Conservation (phyloP, 30 jellyfish, hydroid and myxozoan genomes). For the Aurelia sp. region DNA sequence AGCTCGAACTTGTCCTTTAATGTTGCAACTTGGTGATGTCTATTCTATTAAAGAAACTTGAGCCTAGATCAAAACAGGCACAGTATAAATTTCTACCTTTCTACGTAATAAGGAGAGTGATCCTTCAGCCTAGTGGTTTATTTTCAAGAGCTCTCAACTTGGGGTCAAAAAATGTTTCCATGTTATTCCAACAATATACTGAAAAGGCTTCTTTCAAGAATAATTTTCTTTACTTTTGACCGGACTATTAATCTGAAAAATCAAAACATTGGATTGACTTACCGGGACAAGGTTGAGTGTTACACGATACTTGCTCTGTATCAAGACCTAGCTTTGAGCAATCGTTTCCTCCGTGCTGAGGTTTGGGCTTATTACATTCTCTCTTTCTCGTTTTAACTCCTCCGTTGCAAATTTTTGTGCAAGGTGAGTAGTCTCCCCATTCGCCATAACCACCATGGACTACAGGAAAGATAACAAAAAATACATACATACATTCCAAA, state of each 20-base stretch:
- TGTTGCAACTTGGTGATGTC: no score
- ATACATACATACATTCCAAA: no score
- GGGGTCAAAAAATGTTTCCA: not conserved
- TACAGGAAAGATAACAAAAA: not conserved
- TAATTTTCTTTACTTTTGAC: not conserved
- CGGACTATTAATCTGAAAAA: no score
- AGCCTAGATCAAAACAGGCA: no score
- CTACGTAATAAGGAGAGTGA: no score
- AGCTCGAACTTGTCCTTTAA: no score
- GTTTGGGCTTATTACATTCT: conserved; percentile 6
- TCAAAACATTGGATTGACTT: not conserved
- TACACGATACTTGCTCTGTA: conserved; percentile 1
- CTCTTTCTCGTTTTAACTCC: not conserved
- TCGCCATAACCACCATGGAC: conserved; percentile 23
- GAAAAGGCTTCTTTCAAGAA: not conserved
- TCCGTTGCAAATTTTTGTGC: conserved; percentile 15
- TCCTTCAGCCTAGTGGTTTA: no score
- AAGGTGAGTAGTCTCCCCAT: not conserved
- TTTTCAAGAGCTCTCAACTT: no score
- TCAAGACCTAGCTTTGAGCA: not conserved
- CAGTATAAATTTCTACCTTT: no score
- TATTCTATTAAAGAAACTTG: no score
- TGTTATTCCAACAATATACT: not conserved
- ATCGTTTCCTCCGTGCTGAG: conserved; percentile 27
- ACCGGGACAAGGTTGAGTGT: conserved; percentile 61